phyloP scores from a whole-genome alignment of 2,888 invertebrate species.

The Drosophila macrospina region DNA sequence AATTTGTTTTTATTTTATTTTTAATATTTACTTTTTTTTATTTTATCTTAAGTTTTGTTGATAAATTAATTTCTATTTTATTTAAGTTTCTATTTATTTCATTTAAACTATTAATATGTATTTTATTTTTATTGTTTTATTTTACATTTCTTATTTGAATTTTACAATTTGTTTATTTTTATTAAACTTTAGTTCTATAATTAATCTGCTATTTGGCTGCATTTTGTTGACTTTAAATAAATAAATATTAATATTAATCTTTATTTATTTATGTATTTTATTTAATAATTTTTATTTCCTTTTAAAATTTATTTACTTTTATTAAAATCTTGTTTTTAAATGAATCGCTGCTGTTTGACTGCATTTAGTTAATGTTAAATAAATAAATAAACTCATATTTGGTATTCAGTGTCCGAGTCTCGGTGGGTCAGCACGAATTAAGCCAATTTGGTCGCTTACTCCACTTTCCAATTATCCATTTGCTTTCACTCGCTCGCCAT shows the following conservation, averaged over 20 bases:
- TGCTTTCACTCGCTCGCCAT: constrained; percentile 68
- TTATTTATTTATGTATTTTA: neutral
- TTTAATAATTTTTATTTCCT: too few relatives aligned
- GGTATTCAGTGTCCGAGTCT: neutral
- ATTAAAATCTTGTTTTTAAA: neutral
- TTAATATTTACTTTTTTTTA: too few relatives aligned
- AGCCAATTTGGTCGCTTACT: constrained; percentile 43
- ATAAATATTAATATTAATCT: neutral
- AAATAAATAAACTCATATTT: neutral
- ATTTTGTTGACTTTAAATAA: too few relatives aligned
- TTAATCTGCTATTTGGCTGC: too few relatives aligned
- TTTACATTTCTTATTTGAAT: neutral
- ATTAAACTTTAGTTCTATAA: neutral
- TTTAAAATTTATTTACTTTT: neutral
- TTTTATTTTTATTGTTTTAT: neutral
- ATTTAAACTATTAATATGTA: too few relatives aligned
- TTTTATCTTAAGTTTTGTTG: too few relatives aligned
- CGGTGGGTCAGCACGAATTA: constrained; percentile 33
- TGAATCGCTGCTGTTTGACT: neutral
- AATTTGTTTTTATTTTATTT: too few relatives aligned
- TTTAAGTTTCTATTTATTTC: too few relatives aligned
- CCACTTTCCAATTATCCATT: constrained; percentile 56
- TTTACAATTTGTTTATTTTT: neutral
- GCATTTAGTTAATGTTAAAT: neutral
- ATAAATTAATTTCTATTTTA: too few relatives aligned